Base-by-base conservation (phyloP, 2,888 invertebrate genomes). In the Buathra laborator region DNA sequence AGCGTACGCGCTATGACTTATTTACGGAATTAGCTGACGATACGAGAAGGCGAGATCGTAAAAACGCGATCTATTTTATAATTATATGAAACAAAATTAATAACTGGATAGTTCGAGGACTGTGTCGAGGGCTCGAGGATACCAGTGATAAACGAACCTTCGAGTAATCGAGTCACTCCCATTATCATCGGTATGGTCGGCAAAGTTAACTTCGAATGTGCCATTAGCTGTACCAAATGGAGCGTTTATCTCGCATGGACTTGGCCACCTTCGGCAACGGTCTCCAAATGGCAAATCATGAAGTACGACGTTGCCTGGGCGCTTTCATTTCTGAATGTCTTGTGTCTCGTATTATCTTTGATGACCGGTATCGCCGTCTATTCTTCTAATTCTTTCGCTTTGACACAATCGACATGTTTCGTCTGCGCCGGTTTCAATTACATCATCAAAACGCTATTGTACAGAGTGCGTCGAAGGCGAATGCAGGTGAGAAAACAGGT, bases 371-470 rank as follows among this genome's bases (percentile, higher is more conserved):
- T 70, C 0, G 59, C 37, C 44, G 37, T 46, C 43, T 29, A 79
- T 19, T 37, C 48, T 6, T 46, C 16, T 3, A 68, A 70, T 59
- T n/a, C 44, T 5, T n/a, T 83, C 5, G 32, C 59, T 6, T 51
- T 75, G 3, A 75, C 79, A 2, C 68, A 74, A 62, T 62, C 62
- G 12, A 43, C 77, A 6, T 67, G 66, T 12, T 56, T 83, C 2
- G 68, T 59, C 46, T 66, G 48, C 12, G 51, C 44, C 16, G 43
- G 59, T 9, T 12, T 4, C n/a, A 80, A 84, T 46, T 83, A 81
- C 29, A 16, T 9, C 2, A 74, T 83, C 1, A 88, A 88, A 44
- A 86, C 88, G 83, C 19, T 72, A 5, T 29, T 86, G 7, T 86
- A 81, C n/a, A 81, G 81, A 9, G n/a, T 32, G 9, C 74, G 84